Base-by-base conservation (phyloP, 1,140 invertebrate genomes). In the Drosophila nebulosa region DNA sequence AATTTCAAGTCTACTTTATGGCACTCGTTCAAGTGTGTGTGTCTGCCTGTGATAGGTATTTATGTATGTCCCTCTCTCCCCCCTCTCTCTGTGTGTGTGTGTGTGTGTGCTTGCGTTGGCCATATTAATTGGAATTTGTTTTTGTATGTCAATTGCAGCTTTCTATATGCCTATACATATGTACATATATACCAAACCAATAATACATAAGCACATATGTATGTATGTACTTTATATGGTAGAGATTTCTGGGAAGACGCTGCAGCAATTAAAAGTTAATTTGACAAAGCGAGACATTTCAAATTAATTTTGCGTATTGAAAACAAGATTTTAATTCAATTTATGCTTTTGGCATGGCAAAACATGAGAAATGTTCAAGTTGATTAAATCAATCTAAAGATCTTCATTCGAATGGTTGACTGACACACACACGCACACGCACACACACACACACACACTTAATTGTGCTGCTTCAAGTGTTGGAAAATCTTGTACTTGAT, bases 281-380 rank as follows among this genome's bases (percentile, higher is more conserved):
- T 88, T 86, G 83, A 88, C 83, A 88, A 86, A 86, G 83, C 83
- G 75, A 88, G 74, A 83, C 78, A 81, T 86, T 85, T 81, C 70
- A 80, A 88, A 88, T 86, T 88, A 86, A 88, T 86, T 88, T 76
- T 64, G 52, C 30, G 36, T 69, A 64, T 75, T 69, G 83, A 74
- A 46, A 88, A 63, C 78, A 63, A 67, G 63, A 46, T 67, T 78
- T 78, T 83, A 86, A 86, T 86, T 86, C 65, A 88, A 88, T 88
- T 86, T 80, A 68, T 79, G 84, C 72, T 67, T 78, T 68, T 70
- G 72, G 57, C 57, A 75, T 46, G 32, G 57, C 56, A 39, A 35
- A 60, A 57, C 46, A 59, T 70, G 67, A 60, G 66, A 66, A 50
- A 76, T 68, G 63, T 59, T 39, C 57, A 32, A 52, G 22, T 26